Evolutionary conservation across 2,113 vertebrate species (phyloP).

Genomic region (Bothrops jararaca): DNA sequence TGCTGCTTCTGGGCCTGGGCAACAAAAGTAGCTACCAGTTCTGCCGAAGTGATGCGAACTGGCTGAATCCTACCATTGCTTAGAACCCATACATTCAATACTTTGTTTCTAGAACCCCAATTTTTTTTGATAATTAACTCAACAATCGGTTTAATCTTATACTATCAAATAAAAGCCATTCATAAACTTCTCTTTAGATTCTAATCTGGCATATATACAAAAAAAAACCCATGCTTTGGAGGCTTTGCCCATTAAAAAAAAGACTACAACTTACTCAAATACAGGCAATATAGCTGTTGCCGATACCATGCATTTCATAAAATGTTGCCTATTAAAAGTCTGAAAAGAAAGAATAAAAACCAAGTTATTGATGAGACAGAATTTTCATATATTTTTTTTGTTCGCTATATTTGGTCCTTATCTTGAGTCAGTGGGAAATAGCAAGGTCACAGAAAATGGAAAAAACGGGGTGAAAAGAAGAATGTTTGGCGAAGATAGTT

Average conservation of each 20-base stretch:
- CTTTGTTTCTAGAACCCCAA: neutral
- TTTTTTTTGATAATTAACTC: neutral
- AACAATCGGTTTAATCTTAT: conserved; percentile 2
- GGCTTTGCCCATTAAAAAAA: neutral
- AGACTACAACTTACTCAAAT: neutral
- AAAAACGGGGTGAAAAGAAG: conserved; percentile 10
- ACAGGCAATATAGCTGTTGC: neutral
- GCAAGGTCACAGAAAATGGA: conserved; percentile 16
- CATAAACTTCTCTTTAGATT: neutral
- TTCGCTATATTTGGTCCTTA: conserved; percentile 9
- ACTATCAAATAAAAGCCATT: conserved; percentile 5
- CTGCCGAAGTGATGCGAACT: too few species aligned
- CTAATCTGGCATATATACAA: neutral
- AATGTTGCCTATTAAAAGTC: neutral
- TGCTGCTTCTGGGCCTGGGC: too few species aligned
- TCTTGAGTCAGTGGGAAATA: conserved; percentile 15
- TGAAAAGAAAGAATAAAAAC: conserved; percentile 6
- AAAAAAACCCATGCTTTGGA: neutral
- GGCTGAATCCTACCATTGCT: too few species aligned
- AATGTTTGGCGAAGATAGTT: neutral
- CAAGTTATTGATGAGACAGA: conserved; percentile 11
- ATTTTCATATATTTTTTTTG: conserved; percentile 1
- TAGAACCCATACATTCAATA: neutral
- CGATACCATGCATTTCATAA: conserved; percentile 4
- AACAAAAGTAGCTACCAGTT: too few species aligned